Base-by-base conservation (phyloP, 2,888 invertebrate species). In the Apotomis betuletana region DNA sequence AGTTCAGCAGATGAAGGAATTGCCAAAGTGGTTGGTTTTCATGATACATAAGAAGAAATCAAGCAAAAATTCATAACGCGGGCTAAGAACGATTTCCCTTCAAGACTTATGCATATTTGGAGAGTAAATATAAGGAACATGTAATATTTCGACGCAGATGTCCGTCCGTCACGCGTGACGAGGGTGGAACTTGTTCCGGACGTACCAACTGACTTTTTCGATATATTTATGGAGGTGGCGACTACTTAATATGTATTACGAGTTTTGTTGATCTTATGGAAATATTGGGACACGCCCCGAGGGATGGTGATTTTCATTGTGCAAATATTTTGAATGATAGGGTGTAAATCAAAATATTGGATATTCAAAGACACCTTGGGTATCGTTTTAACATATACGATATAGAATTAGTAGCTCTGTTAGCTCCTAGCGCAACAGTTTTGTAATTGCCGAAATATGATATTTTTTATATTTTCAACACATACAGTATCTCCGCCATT, bases 171-270 rank as follows among this genome's bases (percentile, higher is more conserved):
- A 58, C 6, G 5, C 38, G 2, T 58, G 58, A 58, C 58, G 58
- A 58, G 58, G 58, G 58, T 58, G 38, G 5, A 49, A 49, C 49
- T 49, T 49, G 49, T 49, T 49, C 6, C 49, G 9, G 9, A 41
- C 3, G 49, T 6, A 9, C 49, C 49, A 6, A 41, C 41, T 5
- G 41, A 41, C 41, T 41, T 41, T 57, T 36, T 57, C 55, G 36
- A 57, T 57, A 57, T 58, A 38, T 58, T 58, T 58, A 58, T 58
- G 58, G 38, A 58, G 36, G 38, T 49, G 49, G 49, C 49, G 49
- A 49, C 58, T 58, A 38, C 38, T 58, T 58, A 58, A 58, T 58
- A 58, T 58, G 58, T 58, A 58, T 58, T 58, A 38, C 58, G 58
- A 58, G 58, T 58, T 58, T 57, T 58, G 38, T 49, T 49, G 49